These are phyloP conservation scores for Burhinus bistriatus DNA, from an alignment of 2,113 vertebrate genomes.

Conservation along the genomic window DNA sequence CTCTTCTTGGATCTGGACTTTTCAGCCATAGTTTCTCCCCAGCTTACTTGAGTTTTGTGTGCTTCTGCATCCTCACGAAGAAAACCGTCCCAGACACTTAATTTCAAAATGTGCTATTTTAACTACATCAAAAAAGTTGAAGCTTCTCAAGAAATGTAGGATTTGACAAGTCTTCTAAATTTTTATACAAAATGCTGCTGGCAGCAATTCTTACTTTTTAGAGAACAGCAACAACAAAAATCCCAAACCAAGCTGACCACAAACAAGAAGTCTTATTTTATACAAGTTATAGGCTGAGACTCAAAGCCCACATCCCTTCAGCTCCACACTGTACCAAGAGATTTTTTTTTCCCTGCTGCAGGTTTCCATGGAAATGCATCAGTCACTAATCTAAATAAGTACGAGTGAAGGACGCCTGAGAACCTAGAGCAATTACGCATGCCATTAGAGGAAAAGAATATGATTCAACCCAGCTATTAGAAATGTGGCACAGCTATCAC, in stretches of 20 bases:
- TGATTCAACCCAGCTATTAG: constrained; percentile 74
- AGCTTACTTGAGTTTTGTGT: constrained; percentile 37
- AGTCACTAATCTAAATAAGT: constrained; percentile 91
- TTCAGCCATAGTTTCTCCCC: constrained; percentile 67
- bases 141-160: not conserved
- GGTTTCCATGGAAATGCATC: constrained; percentile 93
- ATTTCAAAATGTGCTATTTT: constrained; percentile 10
- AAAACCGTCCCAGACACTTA: not conserved
- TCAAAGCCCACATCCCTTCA: constrained; percentile 71
- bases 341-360: constrained; percentile 72
- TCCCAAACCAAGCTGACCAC: not conserved
- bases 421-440: constrained; percentile 79
- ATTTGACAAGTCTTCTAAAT: not conserved
- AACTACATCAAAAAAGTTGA: not conserved
- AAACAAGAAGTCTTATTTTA: constrained; percentile 23
- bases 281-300: constrained; percentile 69
- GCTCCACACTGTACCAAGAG: constrained; percentile 77
- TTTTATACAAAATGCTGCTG: not conserved
- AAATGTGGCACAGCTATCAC: constrained; percentile 54
- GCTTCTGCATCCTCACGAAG: not conserved
- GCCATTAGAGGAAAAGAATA: constrained; percentile 69
- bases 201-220: not conserved
- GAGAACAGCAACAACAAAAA: not conserved
- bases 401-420: constrained; percentile 81
- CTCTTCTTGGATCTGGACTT: constrained; percentile 70